Base-by-base conservation (phyloP, 2,113 vertebrate genomes). In the human (Homo sapiens) region DNA sequence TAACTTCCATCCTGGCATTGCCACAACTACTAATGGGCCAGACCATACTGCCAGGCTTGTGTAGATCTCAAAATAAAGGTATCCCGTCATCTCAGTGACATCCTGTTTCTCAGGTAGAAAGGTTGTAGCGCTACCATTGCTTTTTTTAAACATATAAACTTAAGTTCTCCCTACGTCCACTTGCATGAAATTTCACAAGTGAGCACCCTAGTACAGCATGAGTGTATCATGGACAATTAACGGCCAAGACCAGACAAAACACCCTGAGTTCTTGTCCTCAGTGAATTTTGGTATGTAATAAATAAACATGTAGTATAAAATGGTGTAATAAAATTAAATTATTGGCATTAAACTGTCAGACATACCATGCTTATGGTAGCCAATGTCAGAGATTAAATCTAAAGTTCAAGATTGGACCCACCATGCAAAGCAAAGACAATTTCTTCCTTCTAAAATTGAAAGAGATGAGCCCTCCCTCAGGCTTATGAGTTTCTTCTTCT, bases 11-110 rank as follows among this genome's bases (percentile, higher is more conserved):
- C 32, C 35, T 3, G 8, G n/a, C 20, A 30, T 4, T 0, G 8
- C 11, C 8, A 55, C 48, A 11, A 50, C 12, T 2, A 48, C 2
- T 0, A 6, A 45, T 2, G n/a, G 35, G 25, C 32, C 55, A 72
- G 35, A 8, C 6, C 14, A 16, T 11, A 9, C 13, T 35, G 13
- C 14, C 64, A 57, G 27, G 27, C 32, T 30, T 50, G 23, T 4
- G 4, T 6, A 20, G 32, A 18, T 25, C 27, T 64, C 50, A 68
- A 45, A 70, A 10, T 10, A 35, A 80, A 14, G n/a, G 13, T 70
- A 25, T 35, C 64, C 14, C 11, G 2, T 52, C 84, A 45, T 9
- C 13, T 72, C 6, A 1, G 16, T 52, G 61, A 40, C 10, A 6
- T 3, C 27, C 50, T 82, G 61, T 64, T 64, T 32, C 61, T 72